A percentile compares a stretch with the other conserved stretches of the same genome.
Evolutionary conservation across 2,113 vertebrate genomes (phyloP).

Genomic region (Nannospalax galili): DNA sequence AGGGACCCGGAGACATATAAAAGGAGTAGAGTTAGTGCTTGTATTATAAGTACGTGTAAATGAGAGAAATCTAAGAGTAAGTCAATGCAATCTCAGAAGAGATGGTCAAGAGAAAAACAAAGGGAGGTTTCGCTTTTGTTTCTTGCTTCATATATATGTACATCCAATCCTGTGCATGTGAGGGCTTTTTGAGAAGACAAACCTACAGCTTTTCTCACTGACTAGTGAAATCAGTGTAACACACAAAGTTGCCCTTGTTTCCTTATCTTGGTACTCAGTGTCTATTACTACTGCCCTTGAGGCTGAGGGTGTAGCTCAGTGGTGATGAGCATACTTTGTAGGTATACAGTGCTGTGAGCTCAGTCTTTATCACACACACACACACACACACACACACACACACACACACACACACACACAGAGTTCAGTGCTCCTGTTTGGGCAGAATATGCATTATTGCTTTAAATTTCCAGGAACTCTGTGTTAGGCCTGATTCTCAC

Average conservation of each 20-base stretch:
- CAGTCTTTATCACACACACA: neutral
- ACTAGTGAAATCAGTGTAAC: neutral
- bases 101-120: neutral
- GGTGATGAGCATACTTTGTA: neutral
- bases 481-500: neutral
- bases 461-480: neutral
- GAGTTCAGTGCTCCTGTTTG: neutral
- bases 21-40: neutral
- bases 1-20: neutral
- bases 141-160: neutral
- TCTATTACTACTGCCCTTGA: neutral
- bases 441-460: neutral
- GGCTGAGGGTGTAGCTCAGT: too few relatives aligned
- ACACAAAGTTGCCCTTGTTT: neutral
- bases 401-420: neutral
- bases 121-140: neutral
- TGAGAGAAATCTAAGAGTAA: neutral
- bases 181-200: neutral
- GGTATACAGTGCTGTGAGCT: neutral
- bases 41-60: neutral
- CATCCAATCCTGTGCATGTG: neutral
- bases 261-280: neutral
- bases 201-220: neutral
- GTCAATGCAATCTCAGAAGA: neutral
- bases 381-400: neutral